These are phyloP conservation scores for Albula glossodonta DNA, from an alignment of 2,113 vertebrate genomes.

Conservation along the genomic window DNA sequence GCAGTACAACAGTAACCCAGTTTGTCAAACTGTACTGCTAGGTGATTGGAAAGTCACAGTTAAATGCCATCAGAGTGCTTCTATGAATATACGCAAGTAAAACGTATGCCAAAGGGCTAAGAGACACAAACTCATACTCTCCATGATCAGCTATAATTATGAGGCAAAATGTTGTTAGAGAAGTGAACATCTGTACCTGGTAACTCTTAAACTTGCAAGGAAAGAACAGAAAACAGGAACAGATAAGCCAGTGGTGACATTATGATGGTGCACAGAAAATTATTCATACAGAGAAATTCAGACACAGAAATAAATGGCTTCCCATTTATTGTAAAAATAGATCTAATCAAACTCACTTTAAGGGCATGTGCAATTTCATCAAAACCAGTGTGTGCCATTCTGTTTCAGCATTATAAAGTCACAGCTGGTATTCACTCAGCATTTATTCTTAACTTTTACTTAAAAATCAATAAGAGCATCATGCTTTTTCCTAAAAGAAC, in stretches of 20 bases:
- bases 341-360: too few relatives aligned
- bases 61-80: neutral
- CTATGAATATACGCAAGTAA: neutral
- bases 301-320: neutral
- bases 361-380: too few relatives aligned
- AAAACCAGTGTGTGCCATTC: too few relatives aligned
- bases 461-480: too few relatives aligned
- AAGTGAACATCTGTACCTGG: neutral
- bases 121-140: neutral
- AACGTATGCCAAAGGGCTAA: neutral
- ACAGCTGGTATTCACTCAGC: too few relatives aligned
- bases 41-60: neutral
- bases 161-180: slow-evolving; percentile 1
- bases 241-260: neutral
- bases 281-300: neutral
- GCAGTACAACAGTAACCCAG: too few relatives aligned
- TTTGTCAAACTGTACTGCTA: neutral
- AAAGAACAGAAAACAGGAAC: neutral
- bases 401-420: too few relatives aligned
- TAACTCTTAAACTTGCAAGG: neutral
- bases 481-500: too few relatives aligned
- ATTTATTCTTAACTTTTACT: too few relatives aligned
- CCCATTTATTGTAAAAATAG: neutral
- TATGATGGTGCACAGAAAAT: neutral
- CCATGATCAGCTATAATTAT: neutral